Evolutionary conservation across 35 echinoderm and acorn worm genomes (phyloP).

Genomic region (Diadema setosum): DNA sequence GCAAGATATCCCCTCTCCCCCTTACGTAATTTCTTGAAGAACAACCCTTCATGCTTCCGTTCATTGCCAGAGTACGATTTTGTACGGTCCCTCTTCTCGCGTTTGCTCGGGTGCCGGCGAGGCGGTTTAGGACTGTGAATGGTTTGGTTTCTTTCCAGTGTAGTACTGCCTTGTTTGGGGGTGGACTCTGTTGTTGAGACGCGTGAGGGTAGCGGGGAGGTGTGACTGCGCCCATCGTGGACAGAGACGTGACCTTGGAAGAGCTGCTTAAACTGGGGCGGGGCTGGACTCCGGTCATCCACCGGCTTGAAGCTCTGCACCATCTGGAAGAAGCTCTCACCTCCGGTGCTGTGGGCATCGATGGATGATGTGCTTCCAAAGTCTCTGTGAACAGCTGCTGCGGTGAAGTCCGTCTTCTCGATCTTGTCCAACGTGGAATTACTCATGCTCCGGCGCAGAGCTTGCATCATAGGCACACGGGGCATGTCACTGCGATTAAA

Average conservation of each 20-base stretch:
- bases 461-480: constrained; percentile 29
- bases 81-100: constrained; percentile 85
- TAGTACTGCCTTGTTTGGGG: constrained; percentile 4
- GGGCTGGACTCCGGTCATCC: constrained; percentile 93
- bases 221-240: constrained; percentile 12
- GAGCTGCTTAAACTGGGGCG: constrained; percentile 89
- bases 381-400: constrained; percentile 14
- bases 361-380: constrained; percentile 97
- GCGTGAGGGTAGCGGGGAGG: neutral
- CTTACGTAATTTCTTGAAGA: constrained; percentile 58
- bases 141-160: constrained; percentile 16
- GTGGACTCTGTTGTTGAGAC: neutral
- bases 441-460: constrained; percentile 74
- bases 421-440: constrained; percentile 82
- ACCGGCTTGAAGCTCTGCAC: constrained; percentile 75
- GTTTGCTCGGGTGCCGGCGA: constrained; percentile 64
- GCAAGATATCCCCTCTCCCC: constrained; percentile 30
- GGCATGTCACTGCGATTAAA: constrained; percentile 49
- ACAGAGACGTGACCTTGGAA: constrained; percentile 65
- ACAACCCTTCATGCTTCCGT: constrained; percentile 17
- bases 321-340: constrained; percentile 98
- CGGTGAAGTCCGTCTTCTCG: neutral
- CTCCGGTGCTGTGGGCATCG: constrained; percentile 81
- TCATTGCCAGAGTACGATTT: constrained; percentile 60
- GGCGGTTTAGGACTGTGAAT: constrained; percentile 62